A percentile compares a stretch with the other conserved stretches of the same genome.
phyloP scores from a whole-genome alignment of 2,888 invertebrate genomes.

The Drosophila recens region DNA sequence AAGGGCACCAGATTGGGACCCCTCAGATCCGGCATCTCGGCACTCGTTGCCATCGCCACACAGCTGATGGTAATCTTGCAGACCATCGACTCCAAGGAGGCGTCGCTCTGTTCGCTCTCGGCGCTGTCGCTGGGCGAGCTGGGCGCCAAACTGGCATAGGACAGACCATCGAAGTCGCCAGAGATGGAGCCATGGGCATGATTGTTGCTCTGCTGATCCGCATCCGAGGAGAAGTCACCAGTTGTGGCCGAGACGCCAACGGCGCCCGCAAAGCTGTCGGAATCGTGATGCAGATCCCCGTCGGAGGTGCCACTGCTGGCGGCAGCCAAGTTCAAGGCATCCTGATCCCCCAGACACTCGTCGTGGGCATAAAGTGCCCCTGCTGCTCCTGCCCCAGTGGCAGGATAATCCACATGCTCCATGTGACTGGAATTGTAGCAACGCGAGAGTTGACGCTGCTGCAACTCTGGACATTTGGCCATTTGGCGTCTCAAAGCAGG shows the following conservation, averaged over 20 bases:
- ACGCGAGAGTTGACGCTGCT: conserved; percentile 53
- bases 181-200: conserved; percentile 25
- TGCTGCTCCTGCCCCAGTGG: neutral
- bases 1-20: conserved; percentile 71
- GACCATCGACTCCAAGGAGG: conserved; percentile 68
- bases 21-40: conserved; percentile 57
- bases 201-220: conserved; percentile 40
- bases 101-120: conserved; percentile 67
- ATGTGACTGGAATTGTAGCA: conserved; percentile 63
- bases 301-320: conserved; percentile 55
- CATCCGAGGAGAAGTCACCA: conserved; percentile 52
- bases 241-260: conserved; percentile 5
- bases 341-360: conserved; percentile 17
- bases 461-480: conserved; percentile 38
- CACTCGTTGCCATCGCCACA: conserved; percentile 65
- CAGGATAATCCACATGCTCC: conserved; percentile 29
- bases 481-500: conserved; percentile 29
- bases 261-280: conserved; percentile 39
- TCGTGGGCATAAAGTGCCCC: conserved; percentile 6
- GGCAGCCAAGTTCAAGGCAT: conserved; percentile 15
- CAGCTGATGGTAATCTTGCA: conserved; percentile 62
- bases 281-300: conserved; percentile 51
- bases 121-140: conserved; percentile 48
- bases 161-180: conserved; percentile 52
- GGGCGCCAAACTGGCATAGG: conserved; percentile 46